Evolutionary conservation across 53 echinoderm and acorn worm species (phyloP).

Genomic region (Mesocentrotus franciscanus): DNA sequence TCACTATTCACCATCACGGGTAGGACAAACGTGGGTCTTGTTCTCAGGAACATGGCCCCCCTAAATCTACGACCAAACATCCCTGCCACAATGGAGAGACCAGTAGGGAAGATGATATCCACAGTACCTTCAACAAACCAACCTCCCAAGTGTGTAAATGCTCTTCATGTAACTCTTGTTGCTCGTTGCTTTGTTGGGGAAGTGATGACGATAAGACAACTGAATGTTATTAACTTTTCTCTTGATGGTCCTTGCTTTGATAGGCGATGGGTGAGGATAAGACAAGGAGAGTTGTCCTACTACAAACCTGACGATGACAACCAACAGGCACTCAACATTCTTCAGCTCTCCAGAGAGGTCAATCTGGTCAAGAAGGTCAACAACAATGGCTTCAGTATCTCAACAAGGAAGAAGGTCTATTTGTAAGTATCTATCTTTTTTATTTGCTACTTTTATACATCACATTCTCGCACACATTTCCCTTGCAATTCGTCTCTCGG

Average conservation of each 20-base stretch:
- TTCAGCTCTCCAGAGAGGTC: constrained; percentile 93
- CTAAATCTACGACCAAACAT: background rate
- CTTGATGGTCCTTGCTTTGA: background rate
- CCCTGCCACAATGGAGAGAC: background rate
- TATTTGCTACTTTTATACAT: background rate
- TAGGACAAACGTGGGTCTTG: background rate
- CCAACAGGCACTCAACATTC: constrained; percentile 96
- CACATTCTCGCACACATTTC: background rate
- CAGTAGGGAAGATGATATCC: background rate
- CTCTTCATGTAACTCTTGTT: background rate
- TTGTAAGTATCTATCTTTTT: constrained; percentile 77
- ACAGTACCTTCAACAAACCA: background rate
- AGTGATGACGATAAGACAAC: constrained; percentile 93
- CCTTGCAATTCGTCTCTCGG: too few relatives aligned
- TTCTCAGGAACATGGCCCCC: background rate
- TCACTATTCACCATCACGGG: background rate
- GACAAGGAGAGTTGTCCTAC: constrained; percentile 97
- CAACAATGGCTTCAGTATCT: constrained; percentile 92
- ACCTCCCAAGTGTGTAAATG: background rate
- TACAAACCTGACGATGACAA: constrained; percentile 99
- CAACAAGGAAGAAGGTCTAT: constrained; percentile 97
- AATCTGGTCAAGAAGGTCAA: constrained; percentile 94
- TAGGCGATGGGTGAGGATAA: constrained; percentile 97
- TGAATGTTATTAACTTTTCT: too few relatives aligned
- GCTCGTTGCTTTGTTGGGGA: constrained; percentile 69